A percentile compares a stretch with the other conserved stretches of the same genome.
Evolutionary conservation across 2,797 vertebrate genomes (phyloP).

Genomic region (Trematomus bernacchii): DNA sequence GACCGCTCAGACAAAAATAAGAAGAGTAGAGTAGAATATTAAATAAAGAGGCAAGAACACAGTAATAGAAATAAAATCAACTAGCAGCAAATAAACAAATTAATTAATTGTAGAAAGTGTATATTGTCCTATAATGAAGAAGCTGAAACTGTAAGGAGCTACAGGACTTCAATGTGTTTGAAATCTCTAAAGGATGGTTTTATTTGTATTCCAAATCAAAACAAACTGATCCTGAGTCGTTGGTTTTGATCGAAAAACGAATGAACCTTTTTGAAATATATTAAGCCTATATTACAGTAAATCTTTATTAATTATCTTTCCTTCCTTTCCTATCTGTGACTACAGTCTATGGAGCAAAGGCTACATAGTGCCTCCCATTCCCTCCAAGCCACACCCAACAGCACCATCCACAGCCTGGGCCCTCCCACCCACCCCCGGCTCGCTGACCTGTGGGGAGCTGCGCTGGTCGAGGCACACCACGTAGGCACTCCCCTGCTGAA

Average conservation of each 20-base stretch:
- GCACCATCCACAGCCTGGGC: slow-evolving; percentile 86
- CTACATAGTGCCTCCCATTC: slow-evolving; percentile 85
- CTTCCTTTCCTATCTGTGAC: neutral
- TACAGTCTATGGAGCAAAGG: slow-evolving; percentile 81
- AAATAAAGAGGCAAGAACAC: too few species aligned
- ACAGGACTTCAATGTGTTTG: neutral
- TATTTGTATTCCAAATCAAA: slow-evolving; percentile 11
- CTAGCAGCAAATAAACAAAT: too few species aligned
- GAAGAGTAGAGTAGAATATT: too few species aligned
- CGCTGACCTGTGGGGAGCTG: slow-evolving; percentile 90
- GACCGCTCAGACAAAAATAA: too few species aligned
- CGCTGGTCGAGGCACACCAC: slow-evolving; percentile 83
- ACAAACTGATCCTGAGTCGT: neutral
- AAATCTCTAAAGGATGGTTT: slow-evolving; percentile 12
- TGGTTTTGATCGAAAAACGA: neutral
- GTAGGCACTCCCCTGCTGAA: slow-evolving; percentile 75
- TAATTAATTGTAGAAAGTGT: too few species aligned
- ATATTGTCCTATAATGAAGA: slow-evolving; percentile 19
- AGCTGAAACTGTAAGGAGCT: slow-evolving; percentile 29
- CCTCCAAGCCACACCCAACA: slow-evolving; percentile 87
- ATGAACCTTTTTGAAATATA: neutral
- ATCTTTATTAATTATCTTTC: neutral
- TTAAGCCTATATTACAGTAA: neutral
- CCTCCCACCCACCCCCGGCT: slow-evolving; percentile 88
- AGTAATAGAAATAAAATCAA: too few species aligned